These are phyloP conservation scores for Polyommatus iphigenia DNA, from an alignment of 2,888 invertebrate species.

Conservation along the genomic window DNA sequence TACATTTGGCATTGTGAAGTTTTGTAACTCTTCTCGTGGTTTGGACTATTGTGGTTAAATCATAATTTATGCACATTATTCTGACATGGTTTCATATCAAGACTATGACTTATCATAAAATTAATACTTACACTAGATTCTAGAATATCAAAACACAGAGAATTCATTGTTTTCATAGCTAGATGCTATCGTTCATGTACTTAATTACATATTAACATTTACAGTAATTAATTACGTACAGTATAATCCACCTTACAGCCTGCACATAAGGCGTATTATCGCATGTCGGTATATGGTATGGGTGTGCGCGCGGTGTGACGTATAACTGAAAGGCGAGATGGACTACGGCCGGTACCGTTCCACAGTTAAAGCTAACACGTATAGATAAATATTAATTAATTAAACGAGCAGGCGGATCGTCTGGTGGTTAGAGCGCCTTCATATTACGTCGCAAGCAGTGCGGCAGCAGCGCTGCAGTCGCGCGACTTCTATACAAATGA, in stretches of 20 bases:
- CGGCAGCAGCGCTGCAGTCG: no score
- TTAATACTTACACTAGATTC: neutral
- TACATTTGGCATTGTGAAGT: no score
- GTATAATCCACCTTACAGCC: neutral
- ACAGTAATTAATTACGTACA: neutral
- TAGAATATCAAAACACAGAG: neutral
- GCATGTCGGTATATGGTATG: neutral
- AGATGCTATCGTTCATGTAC: neutral
- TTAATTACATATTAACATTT: conserved; percentile 22
- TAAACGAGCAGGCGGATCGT: neutral
- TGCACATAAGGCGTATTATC: neutral
- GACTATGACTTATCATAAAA: neutral
- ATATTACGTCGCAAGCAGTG: no score
- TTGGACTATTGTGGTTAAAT: no score
- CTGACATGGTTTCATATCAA: no score
- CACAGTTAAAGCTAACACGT: neutral
- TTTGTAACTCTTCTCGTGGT: no score
- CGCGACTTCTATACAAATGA: no score
- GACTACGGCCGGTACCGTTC: neutral
- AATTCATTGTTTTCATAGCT: conserved; percentile 7
- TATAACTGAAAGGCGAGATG: conserved; percentile 11
- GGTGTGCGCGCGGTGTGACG: conserved; percentile 22
- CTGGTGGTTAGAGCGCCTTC: neutral
- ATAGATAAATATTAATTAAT: conserved; percentile 14
- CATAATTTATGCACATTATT: no score